Evolutionary conservation across 2,888 invertebrate genomes (phyloP), one percentile per base, ranked within the genome.

Genomic region (Hypselothyrea guttata): DNA sequence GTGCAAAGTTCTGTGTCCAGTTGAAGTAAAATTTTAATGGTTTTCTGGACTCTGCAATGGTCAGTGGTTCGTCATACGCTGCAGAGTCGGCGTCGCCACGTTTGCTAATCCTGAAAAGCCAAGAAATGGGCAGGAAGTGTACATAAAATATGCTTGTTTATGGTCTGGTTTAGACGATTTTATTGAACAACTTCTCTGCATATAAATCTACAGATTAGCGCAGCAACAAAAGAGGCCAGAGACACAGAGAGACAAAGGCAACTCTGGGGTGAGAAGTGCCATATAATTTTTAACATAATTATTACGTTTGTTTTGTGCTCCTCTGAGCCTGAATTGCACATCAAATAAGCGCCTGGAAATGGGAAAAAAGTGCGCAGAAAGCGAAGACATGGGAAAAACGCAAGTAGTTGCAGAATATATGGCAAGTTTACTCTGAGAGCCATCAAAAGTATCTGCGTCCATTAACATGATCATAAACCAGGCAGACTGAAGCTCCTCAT

Each of bases 171-270:
- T 86, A 72, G 82, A 84, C 68, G 69, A 84, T 86, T 87, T 87
- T 87, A 87, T 87, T 87, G 88, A 87, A 87, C 87, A 87, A 88
- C 88, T 87, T 87, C 81, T 83, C 84, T 85, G 88, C 87, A 87
- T 87, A 87, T 87, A 87, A 87, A 87, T 87, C 81, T 86, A 51
- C 72, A 84, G 88, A 87, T 87, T 87, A 88, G 84, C 74, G 65
- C 63, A 5, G 48, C 65, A 57, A 53, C 54, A 54, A 42, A 62
- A 30, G 11, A 44, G 37, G 22, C 16, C 2, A 30, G 33, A 66
- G 28, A n/a, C 0, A 13, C 12, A 9, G 42, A 47, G 62, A 54
- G 45, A 60, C 59, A 59, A 73, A 49, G 49, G 42, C 52, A 55
- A 55, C 40, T 63, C 56, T 47, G 60, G 69, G 81, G 84, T 78